Conservation (phyloP, 2,888 invertebrate species). For the Steinernema carpocapsae region DNA sequence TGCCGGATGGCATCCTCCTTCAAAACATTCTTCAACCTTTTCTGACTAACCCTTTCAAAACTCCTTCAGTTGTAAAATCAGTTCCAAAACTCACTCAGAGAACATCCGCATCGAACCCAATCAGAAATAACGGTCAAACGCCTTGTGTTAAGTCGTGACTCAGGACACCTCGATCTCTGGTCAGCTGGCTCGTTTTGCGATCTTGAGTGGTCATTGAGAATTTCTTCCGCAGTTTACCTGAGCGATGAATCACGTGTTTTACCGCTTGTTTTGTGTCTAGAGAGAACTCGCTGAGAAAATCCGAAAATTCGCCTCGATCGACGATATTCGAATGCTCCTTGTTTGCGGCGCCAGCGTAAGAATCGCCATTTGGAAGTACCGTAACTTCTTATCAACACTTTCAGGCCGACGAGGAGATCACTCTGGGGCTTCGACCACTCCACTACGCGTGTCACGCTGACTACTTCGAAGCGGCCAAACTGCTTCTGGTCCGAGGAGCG, state of each 20-base stretch:
- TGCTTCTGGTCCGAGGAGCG: conserved; percentile 78
- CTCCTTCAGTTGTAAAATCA: too few species aligned
- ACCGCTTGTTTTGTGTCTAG: background rate
- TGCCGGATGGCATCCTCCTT: too few species aligned
- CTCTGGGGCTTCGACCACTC: conserved; percentile 84
- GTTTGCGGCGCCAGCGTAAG: conserved; percentile 80
- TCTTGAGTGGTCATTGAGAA: background rate
- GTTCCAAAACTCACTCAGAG: too few species aligned
- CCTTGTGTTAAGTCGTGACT: too few species aligned
- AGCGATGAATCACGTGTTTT: background rate
- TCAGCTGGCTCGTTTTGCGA: background rate
- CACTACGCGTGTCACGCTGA: conserved; percentile 92
- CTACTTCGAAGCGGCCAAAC: conserved; percentile 78
- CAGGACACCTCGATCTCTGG: background rate
- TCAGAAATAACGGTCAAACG: too few species aligned
- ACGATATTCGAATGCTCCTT: conserved; percentile 83
- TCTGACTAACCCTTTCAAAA: too few species aligned
- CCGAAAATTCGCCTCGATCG: conserved; percentile 83
- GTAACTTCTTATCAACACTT: conserved; percentile 33
- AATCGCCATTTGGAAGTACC: too few species aligned
- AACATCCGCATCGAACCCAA: too few species aligned
- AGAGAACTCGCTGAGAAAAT: conserved; percentile 77
- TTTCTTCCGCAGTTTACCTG: background rate
- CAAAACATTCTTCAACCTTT: too few species aligned
- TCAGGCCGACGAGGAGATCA: conserved; percentile 79